phyloP scores from a whole-genome alignment of 1,140 invertebrate species.

The Melitaea cinxia region DNA sequence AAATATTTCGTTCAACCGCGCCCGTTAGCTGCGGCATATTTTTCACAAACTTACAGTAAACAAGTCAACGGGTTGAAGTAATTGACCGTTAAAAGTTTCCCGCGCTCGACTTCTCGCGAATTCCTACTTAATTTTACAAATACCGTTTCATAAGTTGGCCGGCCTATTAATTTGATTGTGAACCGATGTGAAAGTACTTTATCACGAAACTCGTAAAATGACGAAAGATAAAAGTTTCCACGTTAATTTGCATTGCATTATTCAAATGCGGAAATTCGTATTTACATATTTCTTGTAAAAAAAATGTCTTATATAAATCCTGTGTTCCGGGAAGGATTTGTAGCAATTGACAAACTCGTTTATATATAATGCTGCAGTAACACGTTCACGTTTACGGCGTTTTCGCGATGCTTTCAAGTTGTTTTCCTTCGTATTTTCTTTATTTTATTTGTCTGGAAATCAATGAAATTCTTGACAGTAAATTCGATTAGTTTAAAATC shows the following conservation, averaged over 20 bases:
- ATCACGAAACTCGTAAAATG: not conserved
- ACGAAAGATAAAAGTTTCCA: slow-evolving; percentile 1
- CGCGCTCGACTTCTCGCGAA: not conserved
- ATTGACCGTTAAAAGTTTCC: slow-evolving; percentile 7
- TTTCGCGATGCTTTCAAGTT: no score
- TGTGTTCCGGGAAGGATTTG: no score
- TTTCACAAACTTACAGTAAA: not conserved
- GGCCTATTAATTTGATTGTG: not conserved
- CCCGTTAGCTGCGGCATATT: not conserved
- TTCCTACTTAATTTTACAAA: not conserved
- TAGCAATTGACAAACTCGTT: no score
- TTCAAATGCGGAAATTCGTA: not conserved
- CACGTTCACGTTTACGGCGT: no score
- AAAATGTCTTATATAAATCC: no score
- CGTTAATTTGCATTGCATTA: not conserved
- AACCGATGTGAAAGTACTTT: not conserved
- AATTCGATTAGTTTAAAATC: no score
- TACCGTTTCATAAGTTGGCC: not conserved
- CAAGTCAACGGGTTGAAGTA: not conserved
- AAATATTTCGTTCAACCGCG: not conserved
- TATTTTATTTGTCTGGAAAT: no score
- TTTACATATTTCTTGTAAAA: not conserved
- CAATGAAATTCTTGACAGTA: no score
- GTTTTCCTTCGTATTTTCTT: no score
- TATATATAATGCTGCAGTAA: no score